Evolutionary conservation across 2,888 invertebrate species (phyloP), one percentile per base, ranked within the genome.

Genomic region (Tiliacea aurago): DNA sequence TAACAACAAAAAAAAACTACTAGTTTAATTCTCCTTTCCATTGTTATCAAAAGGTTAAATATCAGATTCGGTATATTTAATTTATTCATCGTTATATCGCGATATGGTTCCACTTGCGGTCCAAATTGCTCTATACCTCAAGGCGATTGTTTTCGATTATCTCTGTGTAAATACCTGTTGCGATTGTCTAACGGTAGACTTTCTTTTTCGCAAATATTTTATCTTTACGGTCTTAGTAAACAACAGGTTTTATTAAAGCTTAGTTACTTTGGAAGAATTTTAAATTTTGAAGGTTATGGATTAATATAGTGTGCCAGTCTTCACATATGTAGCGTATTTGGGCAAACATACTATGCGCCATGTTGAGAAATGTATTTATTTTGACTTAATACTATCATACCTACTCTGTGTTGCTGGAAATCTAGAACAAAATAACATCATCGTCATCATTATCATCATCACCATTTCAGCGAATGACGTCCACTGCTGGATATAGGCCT

Each of bases 61-160:
- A 18, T 23, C 59, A 80, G 59, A 61, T 49, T 61, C 59, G 81
- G 77, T 81, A 72, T 59, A 58, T 55, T 72, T 68, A 62, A 80
- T 81, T 80, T 81, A 80, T 72, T 71, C 65, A 67, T 77, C 64
- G 76, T 67, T 76, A 65, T 37, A 81, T 70, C 68, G 53, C 81
- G 77, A 81, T 81, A 78, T 69, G 23, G 68, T 58, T 58, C 64
- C 33, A 77, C 37, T 78, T n/a, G 51, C 53, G 51, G 43, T 55
- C 63, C 58, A 73, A 76, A 81, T 78, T 78, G 81, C 49, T 81
- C 73, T 66, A 81, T 66, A 80, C 62, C 80, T 78, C 62, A 37
- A 70, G 80, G 80, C 80, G 67, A 69, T 80, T 63, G 59, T 68
- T 81, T 56, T 53, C 72, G 81, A 81, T 81, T 78, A 81, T 73